Conservation (phyloP, 2,888 invertebrate species). For the Thereva nobilitata region DNA sequence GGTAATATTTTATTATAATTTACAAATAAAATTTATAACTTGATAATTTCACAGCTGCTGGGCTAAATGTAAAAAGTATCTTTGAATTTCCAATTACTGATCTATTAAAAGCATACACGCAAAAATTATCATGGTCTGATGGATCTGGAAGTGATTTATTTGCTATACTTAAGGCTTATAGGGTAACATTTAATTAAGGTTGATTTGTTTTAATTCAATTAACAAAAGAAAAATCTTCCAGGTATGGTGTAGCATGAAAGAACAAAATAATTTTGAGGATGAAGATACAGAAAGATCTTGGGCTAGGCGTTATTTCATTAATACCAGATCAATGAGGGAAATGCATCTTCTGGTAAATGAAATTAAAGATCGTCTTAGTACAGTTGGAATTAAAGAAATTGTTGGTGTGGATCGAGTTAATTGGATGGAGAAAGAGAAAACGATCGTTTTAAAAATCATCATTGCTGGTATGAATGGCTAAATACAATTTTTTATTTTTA, state of each 20-base stretch:
- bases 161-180: slow-evolving; percentile 78
- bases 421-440: slow-evolving; percentile 61
- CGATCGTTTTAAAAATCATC: slow-evolving; percentile 68
- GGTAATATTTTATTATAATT: slow-evolving; percentile 52
- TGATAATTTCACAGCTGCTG: slow-evolving; percentile 67
- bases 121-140: slow-evolving; percentile 80
- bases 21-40: neutral
- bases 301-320: slow-evolving; percentile 72
- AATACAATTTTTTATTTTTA: neutral
- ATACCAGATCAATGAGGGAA: slow-evolving; percentile 72
- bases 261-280: slow-evolving; percentile 63
- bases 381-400: slow-evolving; percentile 65
- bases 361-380: slow-evolving; percentile 65
- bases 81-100: slow-evolving; percentile 76
- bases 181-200: slow-evolving; percentile 58
- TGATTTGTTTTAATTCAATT: neutral
- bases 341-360: slow-evolving; percentile 74
- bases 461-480: slow-evolving; percentile 49
- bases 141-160: slow-evolving; percentile 81
- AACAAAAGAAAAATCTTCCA: slow-evolving; percentile 50
- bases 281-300: slow-evolving; percentile 63
- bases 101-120: slow-evolving; percentile 71
- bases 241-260: slow-evolving; percentile 71
- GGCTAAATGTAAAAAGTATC: slow-evolving; percentile 78
- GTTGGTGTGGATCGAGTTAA: slow-evolving; percentile 57